Evolutionary conservation across 2,888 invertebrate genomes (phyloP).

Genomic region (Yponomeuta sedellus): DNA sequence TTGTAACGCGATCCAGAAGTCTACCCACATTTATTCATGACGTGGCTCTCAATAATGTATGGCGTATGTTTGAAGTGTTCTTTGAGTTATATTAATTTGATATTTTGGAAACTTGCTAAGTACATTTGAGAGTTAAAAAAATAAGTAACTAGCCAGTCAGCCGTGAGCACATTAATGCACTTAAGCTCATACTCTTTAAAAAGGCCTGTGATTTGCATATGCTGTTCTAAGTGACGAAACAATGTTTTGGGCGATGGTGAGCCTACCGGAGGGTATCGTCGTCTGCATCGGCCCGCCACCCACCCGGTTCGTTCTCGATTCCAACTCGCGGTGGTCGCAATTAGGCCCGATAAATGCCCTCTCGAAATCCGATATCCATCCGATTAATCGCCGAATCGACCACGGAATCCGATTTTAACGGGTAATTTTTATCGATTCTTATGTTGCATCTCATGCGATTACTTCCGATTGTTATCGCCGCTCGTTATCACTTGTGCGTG

Average conservation of each 20-base stretch:
- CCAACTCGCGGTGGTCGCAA: conserved; percentile 64
- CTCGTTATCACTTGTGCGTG: conserved; percentile 25
- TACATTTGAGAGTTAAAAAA: too few relatives aligned
- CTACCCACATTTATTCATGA: too few relatives aligned
- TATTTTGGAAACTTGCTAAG: too few relatives aligned
- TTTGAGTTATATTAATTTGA: too few relatives aligned
- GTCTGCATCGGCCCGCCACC: conserved; percentile 51
- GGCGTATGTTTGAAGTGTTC: too few relatives aligned
- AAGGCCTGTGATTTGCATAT: too few relatives aligned
- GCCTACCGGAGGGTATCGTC: conserved; percentile 34
- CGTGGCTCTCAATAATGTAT: too few relatives aligned
- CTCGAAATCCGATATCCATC: conserved; percentile 60
- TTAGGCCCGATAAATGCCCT: conserved; percentile 67
- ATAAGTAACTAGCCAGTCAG: too few relatives aligned
- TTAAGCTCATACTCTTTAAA: too few relatives aligned
- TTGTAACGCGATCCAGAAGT: too few relatives aligned
- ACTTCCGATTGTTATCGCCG: conserved; percentile 39
- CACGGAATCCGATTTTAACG: conserved; percentile 59
- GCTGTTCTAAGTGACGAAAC: neutral
- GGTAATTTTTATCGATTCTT: conserved; percentile 59
- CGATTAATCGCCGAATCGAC: conserved; percentile 62
- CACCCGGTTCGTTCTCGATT: conserved; percentile 54
- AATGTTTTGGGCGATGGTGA: neutral
- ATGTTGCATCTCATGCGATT: conserved; percentile 49
- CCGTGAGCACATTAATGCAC: too few relatives aligned